phyloP scores from a whole-genome alignment of 2,797 vertebrate genomes.

The Pangasius krempfi region DNA sequence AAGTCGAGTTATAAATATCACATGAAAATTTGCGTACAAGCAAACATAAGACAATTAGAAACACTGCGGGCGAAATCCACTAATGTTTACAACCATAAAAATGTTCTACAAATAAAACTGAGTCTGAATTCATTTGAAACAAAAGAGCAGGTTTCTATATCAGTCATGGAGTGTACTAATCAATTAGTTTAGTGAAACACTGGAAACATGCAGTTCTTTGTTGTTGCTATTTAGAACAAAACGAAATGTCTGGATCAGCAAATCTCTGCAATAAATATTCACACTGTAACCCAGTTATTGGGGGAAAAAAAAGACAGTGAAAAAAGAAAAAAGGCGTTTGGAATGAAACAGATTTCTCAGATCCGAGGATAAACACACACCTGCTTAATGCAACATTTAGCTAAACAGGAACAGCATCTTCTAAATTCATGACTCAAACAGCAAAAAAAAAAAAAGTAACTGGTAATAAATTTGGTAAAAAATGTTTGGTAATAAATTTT shows the following conservation, averaged over 20 bases:
- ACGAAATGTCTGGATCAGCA: constrained; percentile 70
- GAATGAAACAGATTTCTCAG: constrained; percentile 55
- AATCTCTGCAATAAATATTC: constrained; percentile 60
- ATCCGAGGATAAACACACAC: constrained; percentile 20
- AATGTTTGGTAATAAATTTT: no score
- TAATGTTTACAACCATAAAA: constrained; percentile 27
- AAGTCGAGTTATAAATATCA: constrained; percentile 62
- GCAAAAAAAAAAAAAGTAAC: no score
- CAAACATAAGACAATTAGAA: constrained; percentile 47
- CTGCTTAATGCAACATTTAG: background rate
- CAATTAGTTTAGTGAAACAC: constrained; percentile 77
- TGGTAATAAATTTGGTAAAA: no score
- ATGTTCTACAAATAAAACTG: constrained; percentile 61
- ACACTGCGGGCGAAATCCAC: constrained; percentile 1
- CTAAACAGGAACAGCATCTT: background rate
- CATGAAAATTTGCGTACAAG: constrained; percentile 54
- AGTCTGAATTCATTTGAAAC: constrained; percentile 74
- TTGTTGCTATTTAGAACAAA: constrained; percentile 58
- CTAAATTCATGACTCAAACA: background rate
- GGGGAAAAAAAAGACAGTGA: constrained; percentile 48
- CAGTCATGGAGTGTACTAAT: constrained; percentile 73
- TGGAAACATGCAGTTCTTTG: constrained; percentile 64
- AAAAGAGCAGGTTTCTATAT: constrained; percentile 75
- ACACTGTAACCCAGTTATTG: constrained; percentile 67
- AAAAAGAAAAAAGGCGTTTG: constrained; percentile 54